Percentiles rank a stretch among this genome's conserved stretches.
Conservation (phyloP, 2,888 invertebrate species). For the Stenotaenia linearis region DNA sequence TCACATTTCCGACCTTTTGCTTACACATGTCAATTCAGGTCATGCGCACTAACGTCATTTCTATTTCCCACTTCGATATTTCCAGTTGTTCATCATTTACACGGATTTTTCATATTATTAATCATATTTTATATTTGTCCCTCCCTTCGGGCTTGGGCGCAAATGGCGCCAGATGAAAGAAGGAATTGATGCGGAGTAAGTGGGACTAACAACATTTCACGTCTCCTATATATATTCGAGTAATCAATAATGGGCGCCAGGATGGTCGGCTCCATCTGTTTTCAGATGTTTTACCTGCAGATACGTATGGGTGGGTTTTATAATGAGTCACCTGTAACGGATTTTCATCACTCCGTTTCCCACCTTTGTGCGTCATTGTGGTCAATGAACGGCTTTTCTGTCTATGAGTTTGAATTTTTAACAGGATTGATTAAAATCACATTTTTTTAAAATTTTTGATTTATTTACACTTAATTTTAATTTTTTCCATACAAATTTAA, state of each 20-base stretch:
- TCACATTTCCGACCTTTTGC: not conserved
- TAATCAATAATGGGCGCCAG: constrained; percentile 14
- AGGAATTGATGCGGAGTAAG: not conserved
- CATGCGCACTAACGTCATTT: not conserved
- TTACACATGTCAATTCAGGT: not conserved
- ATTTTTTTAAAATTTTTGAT: too few relatives aligned
- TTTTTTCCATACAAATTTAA: too few relatives aligned
- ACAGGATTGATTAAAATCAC: too few relatives aligned
- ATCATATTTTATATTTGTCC: not conserved
- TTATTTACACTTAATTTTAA: too few relatives aligned
- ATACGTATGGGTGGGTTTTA: not conserved
- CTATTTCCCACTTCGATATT: too few relatives aligned
- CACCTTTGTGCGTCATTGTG: not conserved
- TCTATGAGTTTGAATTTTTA: too few relatives aligned
- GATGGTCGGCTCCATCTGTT: not conserved
- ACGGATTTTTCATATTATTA: not conserved
- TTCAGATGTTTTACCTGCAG: not conserved
- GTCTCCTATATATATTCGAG: not conserved
- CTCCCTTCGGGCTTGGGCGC: not conserved
- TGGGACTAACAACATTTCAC: not conserved
- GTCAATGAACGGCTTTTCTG: too few relatives aligned
- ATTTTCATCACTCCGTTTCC: not conserved
- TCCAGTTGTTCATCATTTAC: too few relatives aligned
- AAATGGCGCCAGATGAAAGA: not conserved
- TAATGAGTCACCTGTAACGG: not conserved